Evolutionary conservation across 2,888 invertebrate genomes (phyloP).

Genomic region (Hydriomena furcata): DNA sequence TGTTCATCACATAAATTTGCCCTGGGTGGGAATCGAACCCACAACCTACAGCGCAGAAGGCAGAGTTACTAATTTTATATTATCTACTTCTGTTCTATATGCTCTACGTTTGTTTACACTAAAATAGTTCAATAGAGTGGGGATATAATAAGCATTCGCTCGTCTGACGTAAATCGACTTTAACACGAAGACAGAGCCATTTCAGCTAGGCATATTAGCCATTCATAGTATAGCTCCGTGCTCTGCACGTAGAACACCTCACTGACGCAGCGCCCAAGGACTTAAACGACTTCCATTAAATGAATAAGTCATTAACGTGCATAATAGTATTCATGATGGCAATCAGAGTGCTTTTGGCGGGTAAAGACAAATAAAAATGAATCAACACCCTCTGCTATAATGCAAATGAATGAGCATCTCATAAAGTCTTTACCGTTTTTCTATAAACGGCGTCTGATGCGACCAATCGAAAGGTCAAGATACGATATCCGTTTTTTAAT

Average conservation of each 20-base stretch:
- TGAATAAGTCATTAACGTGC: conserved; percentile 23
- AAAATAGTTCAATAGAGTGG: no score
- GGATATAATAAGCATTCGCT: not conserved
- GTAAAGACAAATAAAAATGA: conserved; percentile 5
- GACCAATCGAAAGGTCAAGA: no score
- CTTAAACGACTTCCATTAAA: conserved; percentile 14
- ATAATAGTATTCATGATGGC: conserved; percentile 15
- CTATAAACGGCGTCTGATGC: no score
- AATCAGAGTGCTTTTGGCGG: conserved; percentile 12
- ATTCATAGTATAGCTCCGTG: conserved; percentile 10
- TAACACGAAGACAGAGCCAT: conserved; percentile 5
- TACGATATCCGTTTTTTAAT: no score
- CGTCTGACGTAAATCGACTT: no score
- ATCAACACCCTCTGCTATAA: not conserved
- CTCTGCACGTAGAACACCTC: conserved; percentile 6
- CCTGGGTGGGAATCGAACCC: no score
- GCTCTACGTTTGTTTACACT: no score
- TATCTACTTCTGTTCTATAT: no score
- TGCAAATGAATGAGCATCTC: not conserved
- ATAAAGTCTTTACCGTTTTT: not conserved
- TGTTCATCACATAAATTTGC: no score
- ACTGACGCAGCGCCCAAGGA: not conserved
- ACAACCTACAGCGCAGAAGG: no score
- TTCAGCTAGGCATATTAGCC: conserved; percentile 7
- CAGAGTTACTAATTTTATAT: no score